phyloP scores from a whole-genome alignment of 2,888 invertebrate species.

The Drosophila anomalipes region DNA sequence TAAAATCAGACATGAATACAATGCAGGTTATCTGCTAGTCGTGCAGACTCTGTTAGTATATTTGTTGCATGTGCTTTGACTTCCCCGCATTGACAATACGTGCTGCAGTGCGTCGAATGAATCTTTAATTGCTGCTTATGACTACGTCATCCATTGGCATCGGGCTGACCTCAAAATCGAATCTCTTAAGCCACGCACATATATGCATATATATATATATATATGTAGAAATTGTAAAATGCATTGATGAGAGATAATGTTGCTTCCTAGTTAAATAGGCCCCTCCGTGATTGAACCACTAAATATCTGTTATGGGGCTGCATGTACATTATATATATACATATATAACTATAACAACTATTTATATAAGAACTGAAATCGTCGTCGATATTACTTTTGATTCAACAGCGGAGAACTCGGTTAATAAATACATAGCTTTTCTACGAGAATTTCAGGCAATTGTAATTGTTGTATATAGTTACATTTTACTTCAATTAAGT shows the following conservation, averaged over 20 bases:
- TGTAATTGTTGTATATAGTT: background rate
- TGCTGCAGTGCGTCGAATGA: constrained; percentile 23
- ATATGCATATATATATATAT: background rate
- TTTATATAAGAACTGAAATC: no score
- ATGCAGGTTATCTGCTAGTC: background rate
- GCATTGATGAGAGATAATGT: background rate
- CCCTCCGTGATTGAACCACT: background rate
- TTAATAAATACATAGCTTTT: background rate
- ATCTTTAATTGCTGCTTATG: constrained; percentile 37
- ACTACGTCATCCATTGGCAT: constrained; percentile 25
- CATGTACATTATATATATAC: background rate
- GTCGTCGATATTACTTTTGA: background rate
- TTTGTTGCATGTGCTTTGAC: background rate
- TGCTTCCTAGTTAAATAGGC: background rate
- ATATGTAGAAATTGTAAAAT: background rate
- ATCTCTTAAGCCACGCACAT: background rate
- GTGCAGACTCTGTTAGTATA: background rate
- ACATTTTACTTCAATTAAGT: background rate
- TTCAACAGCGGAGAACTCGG: background rate
- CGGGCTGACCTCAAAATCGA: background rate
- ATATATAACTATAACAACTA: background rate
- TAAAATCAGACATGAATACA: background rate
- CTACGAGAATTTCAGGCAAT: background rate
- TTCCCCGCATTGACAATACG: background rate
- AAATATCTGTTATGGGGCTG: background rate